phyloP scores from a whole-genome alignment of 2,888 invertebrate species.

The Oscheius sp. region DNA sequence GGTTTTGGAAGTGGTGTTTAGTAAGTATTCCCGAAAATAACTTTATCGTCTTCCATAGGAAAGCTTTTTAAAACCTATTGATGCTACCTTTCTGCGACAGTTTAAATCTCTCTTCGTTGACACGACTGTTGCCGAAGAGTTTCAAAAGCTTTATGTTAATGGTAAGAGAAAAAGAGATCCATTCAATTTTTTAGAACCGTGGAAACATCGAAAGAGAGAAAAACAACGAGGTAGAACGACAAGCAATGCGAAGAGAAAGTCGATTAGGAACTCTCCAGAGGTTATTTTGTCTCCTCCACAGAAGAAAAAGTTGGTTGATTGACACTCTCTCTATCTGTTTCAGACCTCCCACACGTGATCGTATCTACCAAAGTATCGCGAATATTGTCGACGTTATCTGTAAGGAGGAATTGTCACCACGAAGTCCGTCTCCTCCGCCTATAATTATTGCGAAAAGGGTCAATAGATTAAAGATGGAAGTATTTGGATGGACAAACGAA shows the following conservation, averaged over 20 bases:
- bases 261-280: background rate
- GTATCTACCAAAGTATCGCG: background rate
- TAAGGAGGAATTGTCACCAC: background rate
- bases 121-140: constrained; percentile 23
- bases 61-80: constrained; percentile 37
- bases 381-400: constrained; percentile 12
- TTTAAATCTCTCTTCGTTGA: constrained; percentile 42
- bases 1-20: constrained; percentile 51
- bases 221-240: background rate
- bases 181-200: constrained; percentile 34
- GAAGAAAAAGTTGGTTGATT: background rate
- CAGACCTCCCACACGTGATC: background rate
- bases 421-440: background rate
- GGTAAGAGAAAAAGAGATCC: too few species aligned
- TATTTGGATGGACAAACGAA: too few species aligned
- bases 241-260: background rate
- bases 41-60: constrained; percentile 8
- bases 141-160: constrained; percentile 39
- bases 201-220: constrained; percentile 39
- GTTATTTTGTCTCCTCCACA: background rate
- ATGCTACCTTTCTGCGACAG: constrained; percentile 33
- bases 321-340: background rate
- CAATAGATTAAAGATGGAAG: background rate
- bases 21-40: background rate
- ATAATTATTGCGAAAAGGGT: background rate